These are phyloP conservation scores for Drosophila prostipennis DNA, from an alignment of 2,888 invertebrate genomes.

Conservation along the genomic window DNA sequence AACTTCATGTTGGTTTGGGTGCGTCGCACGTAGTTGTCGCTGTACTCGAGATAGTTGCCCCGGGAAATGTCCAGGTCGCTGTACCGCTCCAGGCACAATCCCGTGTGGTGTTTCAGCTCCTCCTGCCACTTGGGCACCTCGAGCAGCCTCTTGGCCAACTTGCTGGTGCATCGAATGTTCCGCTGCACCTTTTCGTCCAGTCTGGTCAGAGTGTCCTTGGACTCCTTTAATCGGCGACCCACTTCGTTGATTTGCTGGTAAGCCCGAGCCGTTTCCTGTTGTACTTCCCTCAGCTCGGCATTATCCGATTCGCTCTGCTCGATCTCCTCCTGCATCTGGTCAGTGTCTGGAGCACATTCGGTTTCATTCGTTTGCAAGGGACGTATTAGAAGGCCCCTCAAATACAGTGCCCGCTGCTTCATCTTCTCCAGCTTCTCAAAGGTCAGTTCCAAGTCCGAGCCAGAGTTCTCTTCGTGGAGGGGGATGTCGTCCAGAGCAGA, in stretches of 20 bases:
- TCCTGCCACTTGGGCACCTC: constrained; percentile 23
- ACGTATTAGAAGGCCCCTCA: constrained; percentile 13
- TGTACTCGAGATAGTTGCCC: constrained; percentile 2
- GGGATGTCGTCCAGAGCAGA: neutral
- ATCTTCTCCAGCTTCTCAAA: constrained; percentile 36
- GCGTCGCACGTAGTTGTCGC: neutral
- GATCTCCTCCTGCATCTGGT: neutral
- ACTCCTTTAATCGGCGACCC: neutral
- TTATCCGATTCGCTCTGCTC: neutral
- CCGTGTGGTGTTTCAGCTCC: constrained; percentile 4
- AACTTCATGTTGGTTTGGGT: neutral
- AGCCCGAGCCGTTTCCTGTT: constrained; percentile 7
- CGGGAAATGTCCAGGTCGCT: constrained; percentile 7
- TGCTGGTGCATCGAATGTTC: neutral
- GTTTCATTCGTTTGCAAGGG: neutral
- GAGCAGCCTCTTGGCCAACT: constrained; percentile 1
- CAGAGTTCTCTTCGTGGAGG: neutral
- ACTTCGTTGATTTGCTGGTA: neutral
- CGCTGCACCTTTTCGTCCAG: neutral
- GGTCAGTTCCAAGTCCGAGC: constrained; percentile 4
- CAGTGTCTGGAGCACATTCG: neutral
- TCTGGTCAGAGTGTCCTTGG: neutral
- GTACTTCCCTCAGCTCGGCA: neutral
- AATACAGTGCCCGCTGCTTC: constrained; percentile 31
- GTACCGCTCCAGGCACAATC: constrained; percentile 35